Base-by-base conservation (phyloP, 2,797 vertebrate genomes). In the Naso thynnoides region DNA sequence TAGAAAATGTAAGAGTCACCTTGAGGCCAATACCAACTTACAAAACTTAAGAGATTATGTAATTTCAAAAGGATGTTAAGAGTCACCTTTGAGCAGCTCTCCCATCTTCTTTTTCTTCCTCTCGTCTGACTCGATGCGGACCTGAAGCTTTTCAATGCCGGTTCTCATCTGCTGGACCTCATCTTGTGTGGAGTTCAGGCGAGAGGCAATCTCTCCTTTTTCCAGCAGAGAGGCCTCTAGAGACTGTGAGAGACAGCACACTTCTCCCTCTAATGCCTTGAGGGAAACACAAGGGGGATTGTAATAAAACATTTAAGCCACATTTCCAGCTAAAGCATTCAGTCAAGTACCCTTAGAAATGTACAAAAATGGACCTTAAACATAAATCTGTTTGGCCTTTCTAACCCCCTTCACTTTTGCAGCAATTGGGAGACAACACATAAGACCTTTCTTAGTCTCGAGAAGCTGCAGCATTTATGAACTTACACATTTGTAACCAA, bases 61-160 rank as follows among this genome's bases (percentile, higher is more conserved):
- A 0, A 52, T n/a, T 49, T 47, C 8, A 14, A 31, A n/a, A 64
- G 21, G 23, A 47, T 29, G n/a, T 15, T 6, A 18, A 45, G 4
- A 3, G 9, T 77, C 31, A 93, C 92, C 91, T 88, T 93, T 96
- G 65, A 97, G 92, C 31, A 96, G 94, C 75, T 95, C 95, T 61
- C 81, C 78, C 81, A 95, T 68, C 0, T 92, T 90, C 19, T 41
- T 84, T 58, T 94, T 96, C 91, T 95, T 96, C 79, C 93, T 95
- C 85, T 98, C 96, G 16, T 98, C 97, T 0, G 95, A 96, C 87
- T 98, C 96, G 2, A 98, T 98, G 81, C 95, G 96, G 53, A 96
- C 91, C 84, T 95, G 95, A 5, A 99, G 94, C 73, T 96, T 97
- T 90, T 99, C 97, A 1, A 97, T 98, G 50, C 96, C 96, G 0